Evolutionary conservation across 2,797 vertebrate genomes (phyloP).

Genomic region (Falco naumanni): DNA sequence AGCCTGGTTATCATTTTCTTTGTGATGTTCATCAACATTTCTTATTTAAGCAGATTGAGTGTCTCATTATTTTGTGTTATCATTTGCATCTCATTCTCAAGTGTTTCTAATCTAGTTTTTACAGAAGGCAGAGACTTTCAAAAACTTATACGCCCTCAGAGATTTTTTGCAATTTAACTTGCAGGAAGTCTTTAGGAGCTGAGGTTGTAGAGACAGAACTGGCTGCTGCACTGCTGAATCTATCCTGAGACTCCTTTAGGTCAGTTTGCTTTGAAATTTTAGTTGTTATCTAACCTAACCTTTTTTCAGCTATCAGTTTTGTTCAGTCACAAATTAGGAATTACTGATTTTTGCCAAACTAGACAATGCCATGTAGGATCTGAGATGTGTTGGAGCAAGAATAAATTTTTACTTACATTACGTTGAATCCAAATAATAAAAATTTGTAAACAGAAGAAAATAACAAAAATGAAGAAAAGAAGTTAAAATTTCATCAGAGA

Average conservation of each 20-base stretch:
- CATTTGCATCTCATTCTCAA: background rate
- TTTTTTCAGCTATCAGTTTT: background rate
- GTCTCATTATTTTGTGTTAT: background rate
- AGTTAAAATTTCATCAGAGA: background rate
- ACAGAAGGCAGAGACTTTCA: background rate
- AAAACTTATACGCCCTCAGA: background rate
- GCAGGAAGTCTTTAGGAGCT: background rate
- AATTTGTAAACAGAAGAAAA: background rate
- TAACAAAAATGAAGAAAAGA: background rate
- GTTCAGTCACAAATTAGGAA: background rate
- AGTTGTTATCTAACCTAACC: background rate
- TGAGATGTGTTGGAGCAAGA: background rate
- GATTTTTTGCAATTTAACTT: background rate
- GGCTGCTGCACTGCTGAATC: background rate
- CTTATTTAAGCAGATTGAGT: background rate
- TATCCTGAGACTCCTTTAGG: background rate
- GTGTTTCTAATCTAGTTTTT: background rate
- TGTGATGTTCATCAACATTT: background rate
- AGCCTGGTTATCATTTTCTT: background rate
- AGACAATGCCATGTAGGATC: background rate
- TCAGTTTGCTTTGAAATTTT: background rate
- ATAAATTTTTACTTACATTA: background rate
- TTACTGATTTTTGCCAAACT: background rate
- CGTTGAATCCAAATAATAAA: background rate
- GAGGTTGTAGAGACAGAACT: background rate